Percentiles rank a stretch among this genome's conserved stretches.
These are phyloP conservation scores for Lepidocyrtoides sp. DNA, from an alignment of 2,888 invertebrate species.

Conservation along the genomic window DNA sequence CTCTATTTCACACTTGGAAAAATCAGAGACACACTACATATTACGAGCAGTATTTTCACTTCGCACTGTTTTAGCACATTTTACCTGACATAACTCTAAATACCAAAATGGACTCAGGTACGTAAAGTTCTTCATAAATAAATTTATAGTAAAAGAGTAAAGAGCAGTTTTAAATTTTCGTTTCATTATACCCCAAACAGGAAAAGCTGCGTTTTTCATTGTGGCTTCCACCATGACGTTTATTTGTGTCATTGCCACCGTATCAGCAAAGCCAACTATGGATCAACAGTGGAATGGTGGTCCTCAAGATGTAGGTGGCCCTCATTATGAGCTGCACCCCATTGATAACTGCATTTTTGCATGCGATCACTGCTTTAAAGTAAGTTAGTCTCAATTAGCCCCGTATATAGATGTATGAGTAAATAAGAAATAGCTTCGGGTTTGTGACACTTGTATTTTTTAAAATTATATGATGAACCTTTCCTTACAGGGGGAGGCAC, in stretches of 20 bases:
- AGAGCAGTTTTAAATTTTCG: background rate
- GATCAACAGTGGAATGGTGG: slow-evolving; percentile 29
- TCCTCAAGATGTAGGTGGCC: background rate
- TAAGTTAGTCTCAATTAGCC: slow-evolving; percentile 64
- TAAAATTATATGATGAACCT: too few species aligned
- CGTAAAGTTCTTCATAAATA: background rate
- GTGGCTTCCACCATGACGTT: slow-evolving; percentile 41
- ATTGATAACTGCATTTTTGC: slow-evolving; percentile 86
- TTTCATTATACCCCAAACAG: slow-evolving; percentile 42
- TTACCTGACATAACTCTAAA: background rate
- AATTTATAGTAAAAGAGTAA: background rate
- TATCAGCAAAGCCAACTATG: slow-evolving; percentile 48
- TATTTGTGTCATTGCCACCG: slow-evolving; percentile 36
- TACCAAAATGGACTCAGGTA: slow-evolving; percentile 55
- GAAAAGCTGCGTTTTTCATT: slow-evolving; percentile 44
- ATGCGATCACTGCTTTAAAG: slow-evolving; percentile 86
- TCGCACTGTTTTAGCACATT: background rate
- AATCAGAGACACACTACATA: too few species aligned
- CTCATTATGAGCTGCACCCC: slow-evolving; percentile 83
- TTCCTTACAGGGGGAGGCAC: slow-evolving; percentile 84
- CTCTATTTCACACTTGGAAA: background rate
- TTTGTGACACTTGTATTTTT: too few species aligned
- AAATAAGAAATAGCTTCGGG: too few species aligned
- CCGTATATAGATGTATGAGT: background rate
- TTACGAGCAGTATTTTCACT: background rate